These are phyloP conservation scores for Chrysemys picta DNA, from an alignment of 2,113 vertebrate genomes.

Conservation along the genomic window DNA sequence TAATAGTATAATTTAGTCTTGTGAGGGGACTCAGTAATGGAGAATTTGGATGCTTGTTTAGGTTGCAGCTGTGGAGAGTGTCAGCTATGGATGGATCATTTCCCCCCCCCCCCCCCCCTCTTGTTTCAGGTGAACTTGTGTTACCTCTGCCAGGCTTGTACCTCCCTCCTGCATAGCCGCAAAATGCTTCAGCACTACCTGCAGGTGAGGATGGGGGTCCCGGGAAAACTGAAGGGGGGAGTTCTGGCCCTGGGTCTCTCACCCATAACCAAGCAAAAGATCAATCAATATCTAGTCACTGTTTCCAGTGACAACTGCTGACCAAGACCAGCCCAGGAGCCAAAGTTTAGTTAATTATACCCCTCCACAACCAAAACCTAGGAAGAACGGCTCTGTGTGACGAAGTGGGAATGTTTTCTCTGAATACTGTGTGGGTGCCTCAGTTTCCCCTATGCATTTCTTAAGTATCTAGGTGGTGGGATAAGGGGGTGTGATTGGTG, in stretches of 20 bases:
- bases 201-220: conserved; percentile 82
- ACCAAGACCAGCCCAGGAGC: neutral
- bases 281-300: neutral
- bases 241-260: neutral
- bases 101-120: neutral
- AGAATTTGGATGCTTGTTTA: neutral
- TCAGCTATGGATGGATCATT: neutral
- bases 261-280: neutral
- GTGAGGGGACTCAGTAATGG: neutral
- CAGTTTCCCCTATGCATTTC: too few species aligned
- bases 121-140: conserved; percentile 91
- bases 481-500: too few species aligned
- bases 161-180: conserved; percentile 95
- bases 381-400: neutral
- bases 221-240: neutral
- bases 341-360: neutral
- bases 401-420: too few species aligned
- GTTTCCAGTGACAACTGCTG: neutral
- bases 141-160: conserved; percentile 97
- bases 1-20: neutral
- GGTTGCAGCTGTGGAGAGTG: neutral
- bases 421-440: too few species aligned
- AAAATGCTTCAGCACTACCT: conserved; percentile 99
- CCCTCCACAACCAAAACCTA: neutral
- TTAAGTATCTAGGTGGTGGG: too few species aligned